A percentile compares a stretch with the other conserved stretches of the same genome.
phyloP scores from a whole-genome alignment of 2,888 invertebrate species.

The Chymomyza amoena region DNA sequence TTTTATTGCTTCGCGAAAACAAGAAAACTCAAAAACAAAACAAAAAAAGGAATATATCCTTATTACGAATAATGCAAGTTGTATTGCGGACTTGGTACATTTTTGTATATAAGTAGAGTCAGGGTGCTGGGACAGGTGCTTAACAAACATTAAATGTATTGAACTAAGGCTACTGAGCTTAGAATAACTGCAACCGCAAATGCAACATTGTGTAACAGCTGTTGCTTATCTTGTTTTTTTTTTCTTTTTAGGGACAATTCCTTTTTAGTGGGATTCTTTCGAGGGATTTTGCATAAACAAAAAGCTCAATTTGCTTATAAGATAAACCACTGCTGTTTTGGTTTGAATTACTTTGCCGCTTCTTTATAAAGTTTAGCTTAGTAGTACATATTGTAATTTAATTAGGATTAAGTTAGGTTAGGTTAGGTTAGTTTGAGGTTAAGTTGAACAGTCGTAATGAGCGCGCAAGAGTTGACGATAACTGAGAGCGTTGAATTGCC shows the following conservation, averaged over 20 bases:
- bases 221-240: slow-evolving; percentile 26
- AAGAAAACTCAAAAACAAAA: slow-evolving; percentile 28
- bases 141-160: neutral
- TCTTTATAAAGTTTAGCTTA: slow-evolving; percentile 39
- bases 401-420: slow-evolving; percentile 27
- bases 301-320: slow-evolving; percentile 68
- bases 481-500: neutral
- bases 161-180: neutral
- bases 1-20: neutral
- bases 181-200: neutral
- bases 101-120: neutral
- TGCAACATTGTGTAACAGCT: slow-evolving; percentile 5
- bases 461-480: neutral
- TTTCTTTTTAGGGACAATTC: neutral
- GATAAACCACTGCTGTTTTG: slow-evolving; percentile 53
- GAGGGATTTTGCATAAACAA: slow-evolving; percentile 60
- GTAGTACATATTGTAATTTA: slow-evolving; percentile 27
- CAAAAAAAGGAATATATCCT: slow-evolving; percentile 20
- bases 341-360: neutral
- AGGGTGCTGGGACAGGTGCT: slow-evolving; percentile 1
- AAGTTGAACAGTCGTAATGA: slow-evolving; percentile 22
- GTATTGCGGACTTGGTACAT: neutral
- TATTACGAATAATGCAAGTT: neutral
- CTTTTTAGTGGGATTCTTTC: slow-evolving; percentile 10
- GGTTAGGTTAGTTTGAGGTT: slow-evolving; percentile 33